Base-by-base conservation (phyloP, 2,113 vertebrate species). In the Chloropsis cyanopogon region DNA sequence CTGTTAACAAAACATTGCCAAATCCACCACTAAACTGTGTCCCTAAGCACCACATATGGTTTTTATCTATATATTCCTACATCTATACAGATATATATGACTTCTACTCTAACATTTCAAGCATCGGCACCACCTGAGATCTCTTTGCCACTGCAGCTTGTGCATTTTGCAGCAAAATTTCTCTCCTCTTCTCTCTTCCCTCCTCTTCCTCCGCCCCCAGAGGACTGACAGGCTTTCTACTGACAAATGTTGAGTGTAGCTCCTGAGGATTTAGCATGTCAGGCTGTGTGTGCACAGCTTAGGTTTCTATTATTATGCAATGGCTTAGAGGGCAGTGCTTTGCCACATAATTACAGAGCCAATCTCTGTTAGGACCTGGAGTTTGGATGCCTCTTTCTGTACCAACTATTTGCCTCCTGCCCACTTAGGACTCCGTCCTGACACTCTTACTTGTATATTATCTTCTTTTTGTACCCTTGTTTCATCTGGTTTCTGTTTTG, bases 281-380 rank as follows among this genome's bases (percentile, higher is more conserved):
- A 94, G 94, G 59, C 95, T 90, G 88, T 92, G 96, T 95, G 94
- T 95, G 54, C 85, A 71, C 97, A 90, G 97, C 95, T 97, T 97
- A 97, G 94, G 94, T 93, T 94, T 96, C 97, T 97, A 96, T 96
- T 96, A 92, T 97, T 98, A 97, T 8, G 92, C 96, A 92, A 86
- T 83, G 94, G 96, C 96, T 97, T 96, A 96, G 90, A 79, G 95
- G 90, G 93, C 95, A 89, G 85, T 77, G 93, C 93, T 91, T 77
- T 88, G 88, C 66, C 63, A 86, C 88, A 53, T 94, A 93, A 93
- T 95, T 96, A 94, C 79, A 50, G 66, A 94, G 94, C 56, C 82
- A 70, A 86, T 91, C 94, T 96, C 75, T 86, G 70, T 83, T 89
- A 96, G 73, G 88, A 91, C 73, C 60, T 35, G 64, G 82, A 92